phyloP scores from a whole-genome alignment of 2,113 vertebrate genomes.

The Phalacrocorax brasilianus region DNA sequence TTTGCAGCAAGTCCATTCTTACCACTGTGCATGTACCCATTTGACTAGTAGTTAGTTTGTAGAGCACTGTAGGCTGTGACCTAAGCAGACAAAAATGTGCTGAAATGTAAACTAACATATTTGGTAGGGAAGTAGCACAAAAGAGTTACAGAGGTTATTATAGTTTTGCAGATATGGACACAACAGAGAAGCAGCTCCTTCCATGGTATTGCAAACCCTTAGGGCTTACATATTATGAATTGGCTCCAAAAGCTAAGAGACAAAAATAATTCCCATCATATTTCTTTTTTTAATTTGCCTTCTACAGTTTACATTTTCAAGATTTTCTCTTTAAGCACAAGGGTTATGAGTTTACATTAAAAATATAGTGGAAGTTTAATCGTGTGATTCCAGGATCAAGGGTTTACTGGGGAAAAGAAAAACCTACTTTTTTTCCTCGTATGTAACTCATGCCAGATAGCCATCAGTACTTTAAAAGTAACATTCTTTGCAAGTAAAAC shows the following conservation, averaged over 20 bases:
- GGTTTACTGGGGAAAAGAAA: not conserved
- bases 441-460: not conserved
- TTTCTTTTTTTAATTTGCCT: not conserved
- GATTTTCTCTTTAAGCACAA: not conserved
- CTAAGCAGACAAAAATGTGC: conserved; percentile 23
- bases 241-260: not conserved
- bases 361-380: not conserved
- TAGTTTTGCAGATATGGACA: not conserved
- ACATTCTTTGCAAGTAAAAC: not conserved
- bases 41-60: not conserved
- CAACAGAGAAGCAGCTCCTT: not conserved
- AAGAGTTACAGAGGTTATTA: not conserved
- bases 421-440: not conserved
- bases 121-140: not conserved
- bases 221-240: not conserved
- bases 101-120: conserved; percentile 23
- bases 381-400: not conserved
- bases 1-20: not conserved
- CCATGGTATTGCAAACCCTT: not conserved
- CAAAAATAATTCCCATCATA: not conserved
- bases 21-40: not conserved
- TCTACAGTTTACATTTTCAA: not conserved
- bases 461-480: not conserved
- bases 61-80: not conserved
- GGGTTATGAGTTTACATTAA: not conserved